Evolutionary conservation across 2,888 invertebrate genomes (phyloP), one percentile per base, ranked within the genome.

Genomic region (Onthophagus sagittarius): DNA sequence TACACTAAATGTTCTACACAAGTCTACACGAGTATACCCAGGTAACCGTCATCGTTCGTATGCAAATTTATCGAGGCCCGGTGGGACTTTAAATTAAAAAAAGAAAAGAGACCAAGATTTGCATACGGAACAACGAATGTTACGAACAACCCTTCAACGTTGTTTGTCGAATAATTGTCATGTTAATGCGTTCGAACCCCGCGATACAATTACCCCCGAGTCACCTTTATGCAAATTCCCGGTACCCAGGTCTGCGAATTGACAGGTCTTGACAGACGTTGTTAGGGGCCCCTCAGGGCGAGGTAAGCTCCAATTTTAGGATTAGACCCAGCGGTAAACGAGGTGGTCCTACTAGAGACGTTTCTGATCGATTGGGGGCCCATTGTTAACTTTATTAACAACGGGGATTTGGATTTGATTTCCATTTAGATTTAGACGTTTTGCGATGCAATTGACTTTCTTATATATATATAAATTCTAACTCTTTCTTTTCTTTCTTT

Each of bases 101-200:
- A 23, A 23, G 3, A 23, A 23, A 23, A 3, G 23, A 67, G 67
- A 32, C 67, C 31, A 15, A 31, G 63, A 81, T 81, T 81, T 81
- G 81, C 81, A 81, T 81, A 80, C 73, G 39, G 39, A 53, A 53
- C 39, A 53, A 53, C 9, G 39, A 53, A 53, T 11, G 39, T 53
- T 53, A 53, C 39, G 39, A 63, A 71, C 73, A 79, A 79, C 77
- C 79, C 79, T 80, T 79, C 77, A 78, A 23, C 23, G 77, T 78
- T 79, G 80, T 81, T 81, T 81, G 80, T 75, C 73, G 77, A 77
- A 80, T 83, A 82, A 84, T 84, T 84, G 83, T 84, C 77, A 84
- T 84, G 84, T 81, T 84, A 84, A 84, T 84, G 79, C 76, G 73
- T 53, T 53, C 39, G 39, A 23, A 11, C 75, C 72, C 77, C 77